These are phyloP conservation scores for Hemichromis elongatus DNA, from an alignment of 2,113 vertebrate genomes.

Conservation along the genomic window DNA sequence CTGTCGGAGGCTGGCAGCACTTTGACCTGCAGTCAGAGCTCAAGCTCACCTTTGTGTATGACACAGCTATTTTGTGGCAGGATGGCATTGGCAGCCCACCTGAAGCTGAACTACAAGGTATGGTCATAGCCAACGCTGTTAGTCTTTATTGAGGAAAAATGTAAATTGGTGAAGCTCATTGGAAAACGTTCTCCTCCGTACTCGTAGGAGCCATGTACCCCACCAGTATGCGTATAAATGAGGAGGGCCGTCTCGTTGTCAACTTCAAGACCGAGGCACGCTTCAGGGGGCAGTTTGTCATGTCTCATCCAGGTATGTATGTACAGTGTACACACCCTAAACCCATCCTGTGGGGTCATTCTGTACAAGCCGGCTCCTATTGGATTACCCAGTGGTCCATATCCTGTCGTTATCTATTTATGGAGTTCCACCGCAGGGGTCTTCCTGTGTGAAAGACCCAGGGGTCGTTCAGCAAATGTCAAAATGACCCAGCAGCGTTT, in stretches of 20 bases:
- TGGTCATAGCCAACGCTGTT: not conserved
- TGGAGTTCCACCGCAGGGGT: conserved; percentile 43
- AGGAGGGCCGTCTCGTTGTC: conserved; percentile 73
- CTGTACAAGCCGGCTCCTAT: conserved; percentile 22
- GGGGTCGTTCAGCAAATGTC: conserved; percentile 56
- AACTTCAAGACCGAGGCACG: conserved; percentile 74
- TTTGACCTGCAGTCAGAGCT: conserved; percentile 80
- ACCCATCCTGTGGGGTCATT: not conserved
- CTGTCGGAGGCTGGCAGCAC: conserved; percentile 76
- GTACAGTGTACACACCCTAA: not conserved
- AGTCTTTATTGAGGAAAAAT: not conserved
- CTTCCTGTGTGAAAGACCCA: conserved; percentile 51
- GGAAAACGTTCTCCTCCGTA: not conserved
- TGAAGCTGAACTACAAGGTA: conserved; percentile 77
- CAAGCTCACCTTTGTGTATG: conserved; percentile 77
- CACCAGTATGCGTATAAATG: conserved; percentile 75
- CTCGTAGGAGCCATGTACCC: conserved; percentile 74
- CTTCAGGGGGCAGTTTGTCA: conserved; percentile 76
- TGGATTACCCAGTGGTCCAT: conserved; percentile 34
- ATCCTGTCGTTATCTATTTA: conserved; percentile 55
- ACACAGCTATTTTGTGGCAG: conserved; percentile 79
- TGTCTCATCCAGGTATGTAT: conserved; percentile 75
- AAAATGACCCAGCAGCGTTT: conserved; percentile 40
- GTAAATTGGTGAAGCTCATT: not conserved
- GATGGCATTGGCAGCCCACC: conserved; percentile 75